Base-by-base conservation (phyloP, 2,113 vertebrate species). In the Corydoras maculifer region DNA sequence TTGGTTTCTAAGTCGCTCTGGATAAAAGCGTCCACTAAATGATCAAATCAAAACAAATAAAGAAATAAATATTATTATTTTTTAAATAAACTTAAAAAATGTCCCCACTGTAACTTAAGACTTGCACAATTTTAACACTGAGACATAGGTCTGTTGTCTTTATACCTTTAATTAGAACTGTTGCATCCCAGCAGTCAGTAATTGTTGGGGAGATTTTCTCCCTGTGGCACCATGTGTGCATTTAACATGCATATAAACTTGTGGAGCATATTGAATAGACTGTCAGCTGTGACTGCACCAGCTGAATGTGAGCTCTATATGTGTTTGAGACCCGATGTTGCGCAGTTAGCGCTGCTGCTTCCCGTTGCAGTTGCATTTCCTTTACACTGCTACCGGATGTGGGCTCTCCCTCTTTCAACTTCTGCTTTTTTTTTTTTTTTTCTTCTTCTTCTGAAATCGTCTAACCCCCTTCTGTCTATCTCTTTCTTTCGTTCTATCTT, bases 351-450 rank as follows among this genome's bases (percentile, higher is more conserved):
- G 70, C 65, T 57, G 35, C 58, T 59, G 57, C 68, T 81, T 77
- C 69, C 61, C 48, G 60, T 70, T 29, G 29, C 65, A 59, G 57
- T 76, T 76, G 70, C 70, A 62, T 79, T 79, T 76, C 60, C 69
- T 68, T 75, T 65, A 60, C 58, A 53, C 58, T 60, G 15, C 49
- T 60, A 13, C 29, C 73, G 80, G 80, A 80, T 82, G 80, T 79
- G 80, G 78, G 32, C 67, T 78, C 65, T 62, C 68, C 59, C 18
- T 72, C 60, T 4, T 61, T 72, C 9, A 66, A 54, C 73, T 78
- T 80, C 74, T 80, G 68, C 74, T 61, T 74, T 69, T 73, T 62
- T 58, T 49, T 35, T 2, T 71, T 61, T 74, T 69, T 73, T 62
- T 58, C 32, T 35, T 58, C 32, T 35, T 58, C 32, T 78, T 50